Evolutionary conservation across 2,888 invertebrate genomes (phyloP).

Genomic region (Pristionchus fissidentatus): DNA sequence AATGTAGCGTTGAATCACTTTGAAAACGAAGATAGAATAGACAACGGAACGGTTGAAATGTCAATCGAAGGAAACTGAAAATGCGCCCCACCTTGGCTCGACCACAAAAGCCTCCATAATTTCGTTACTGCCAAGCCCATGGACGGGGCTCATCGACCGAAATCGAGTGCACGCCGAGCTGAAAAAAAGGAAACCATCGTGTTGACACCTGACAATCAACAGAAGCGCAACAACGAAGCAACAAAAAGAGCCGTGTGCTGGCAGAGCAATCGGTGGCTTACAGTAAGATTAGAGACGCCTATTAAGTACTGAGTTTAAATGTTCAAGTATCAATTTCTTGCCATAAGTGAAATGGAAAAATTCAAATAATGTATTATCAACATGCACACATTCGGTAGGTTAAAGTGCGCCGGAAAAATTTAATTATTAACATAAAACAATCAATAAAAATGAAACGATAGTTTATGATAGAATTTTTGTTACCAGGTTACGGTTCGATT

Average conservation of each 20-base stretch:
- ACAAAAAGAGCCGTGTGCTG: not conserved
- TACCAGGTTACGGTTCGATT: too few relatives aligned
- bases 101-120: conserved; percentile 66
- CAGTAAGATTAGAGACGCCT: not conserved
- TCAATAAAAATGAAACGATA: too few relatives aligned
- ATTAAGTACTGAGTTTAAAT: conserved; percentile 9
- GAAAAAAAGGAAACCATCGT: not conserved
- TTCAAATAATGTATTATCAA: not conserved
- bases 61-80: not conserved
- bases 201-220: not conserved
- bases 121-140: conserved; percentile 71
- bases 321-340: not conserved
- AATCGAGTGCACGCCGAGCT: not conserved
- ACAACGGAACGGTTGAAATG: not conserved
- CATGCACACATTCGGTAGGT: too few relatives aligned
- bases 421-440: too few relatives aligned
- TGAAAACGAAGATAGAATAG: not conserved
- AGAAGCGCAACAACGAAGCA: not conserved
- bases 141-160: not conserved
- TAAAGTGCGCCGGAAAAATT: too few relatives aligned
- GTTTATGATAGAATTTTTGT: too few relatives aligned
- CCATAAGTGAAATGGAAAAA: not conserved
- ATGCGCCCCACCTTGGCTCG: conserved; percentile 63
- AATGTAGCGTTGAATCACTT: too few relatives aligned
- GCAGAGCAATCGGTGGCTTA: not conserved